Percentiles rank a stretch among this genome's conserved stretches.
Conservation (phyloP, 1,140 invertebrate genomes). For the Drosophila ironensis region DNA sequence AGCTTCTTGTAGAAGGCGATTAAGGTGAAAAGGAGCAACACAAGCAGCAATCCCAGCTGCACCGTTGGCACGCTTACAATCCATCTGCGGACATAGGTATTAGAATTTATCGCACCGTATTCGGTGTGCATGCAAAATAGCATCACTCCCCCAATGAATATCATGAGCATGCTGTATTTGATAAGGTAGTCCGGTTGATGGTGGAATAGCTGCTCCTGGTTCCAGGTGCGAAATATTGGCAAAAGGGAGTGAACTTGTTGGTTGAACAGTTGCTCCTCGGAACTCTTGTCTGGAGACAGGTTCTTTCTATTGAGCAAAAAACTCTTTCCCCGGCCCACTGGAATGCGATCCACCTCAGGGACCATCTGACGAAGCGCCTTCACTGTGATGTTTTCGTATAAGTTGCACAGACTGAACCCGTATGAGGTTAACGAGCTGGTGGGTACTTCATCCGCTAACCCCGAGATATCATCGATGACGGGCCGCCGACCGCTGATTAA, state of each 20-base stretch:
- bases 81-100: too few relatives aligned
- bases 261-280: constrained; percentile 40
- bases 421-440: background rate
- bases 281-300: background rate
- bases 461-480: background rate
- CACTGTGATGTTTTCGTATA: constrained; percentile 3
- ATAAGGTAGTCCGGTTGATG: constrained; percentile 56
- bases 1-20: constrained; percentile 22
- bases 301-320: too few relatives aligned
- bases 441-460: background rate
- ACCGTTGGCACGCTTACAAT: background rate
- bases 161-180: constrained; percentile 52
- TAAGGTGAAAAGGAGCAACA: background rate
- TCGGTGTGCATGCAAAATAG: background rate
- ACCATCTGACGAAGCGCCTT: constrained; percentile 47
- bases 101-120: too few relatives aligned
- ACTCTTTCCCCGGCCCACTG: constrained; percentile 47
- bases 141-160: background rate
- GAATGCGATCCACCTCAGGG: constrained; percentile 64
- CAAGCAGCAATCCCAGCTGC: background rate
- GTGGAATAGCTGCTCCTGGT: constrained; percentile 43
- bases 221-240: constrained; percentile 41
- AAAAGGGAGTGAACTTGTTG: constrained; percentile 30
- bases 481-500: constrained; percentile 38
- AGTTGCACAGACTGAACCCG: background rate